Percentiles rank a stretch among this genome's conserved stretches.
These are phyloP conservation scores for Heterotilapia buettikoferi DNA, from an alignment of 2,113 vertebrate species.

Conservation along the genomic window DNA sequence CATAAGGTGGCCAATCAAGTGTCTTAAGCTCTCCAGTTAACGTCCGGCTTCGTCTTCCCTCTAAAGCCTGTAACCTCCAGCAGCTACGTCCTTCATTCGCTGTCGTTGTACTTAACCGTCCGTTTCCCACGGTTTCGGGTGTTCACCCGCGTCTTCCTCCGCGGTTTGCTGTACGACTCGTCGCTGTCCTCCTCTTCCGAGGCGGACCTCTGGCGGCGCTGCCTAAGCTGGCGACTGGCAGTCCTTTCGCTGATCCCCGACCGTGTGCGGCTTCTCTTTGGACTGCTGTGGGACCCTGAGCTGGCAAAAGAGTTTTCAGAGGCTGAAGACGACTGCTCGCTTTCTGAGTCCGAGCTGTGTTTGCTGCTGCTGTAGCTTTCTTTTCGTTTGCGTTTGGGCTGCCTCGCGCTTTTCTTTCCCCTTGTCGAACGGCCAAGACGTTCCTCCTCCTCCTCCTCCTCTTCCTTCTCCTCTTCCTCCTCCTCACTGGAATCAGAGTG, in stretches of 20 bases:
- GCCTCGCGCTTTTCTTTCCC: neutral
- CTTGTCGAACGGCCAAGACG: neutral
- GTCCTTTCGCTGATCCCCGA: slow-evolving; percentile 13
- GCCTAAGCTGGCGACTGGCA: slow-evolving; percentile 13
- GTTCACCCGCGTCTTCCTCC: slow-evolving; percentile 47
- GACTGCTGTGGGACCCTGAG: slow-evolving; percentile 67
- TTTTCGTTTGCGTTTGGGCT: slow-evolving; percentile 39
- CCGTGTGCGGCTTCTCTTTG: slow-evolving; percentile 46
- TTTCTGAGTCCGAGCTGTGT: slow-evolving; percentile 51
- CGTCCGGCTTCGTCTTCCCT: slow-evolving; percentile 10
- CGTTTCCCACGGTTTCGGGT: slow-evolving; percentile 72
- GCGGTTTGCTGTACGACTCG: slow-evolving; percentile 4
- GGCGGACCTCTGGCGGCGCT: neutral
- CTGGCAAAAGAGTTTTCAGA: slow-evolving; percentile 55
- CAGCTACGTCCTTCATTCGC: slow-evolving; percentile 60
- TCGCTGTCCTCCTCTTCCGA: slow-evolving; percentile 65
- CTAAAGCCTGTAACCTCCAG: neutral
- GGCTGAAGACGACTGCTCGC: slow-evolving; percentile 41
- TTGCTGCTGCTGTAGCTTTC: slow-evolving; percentile 57
- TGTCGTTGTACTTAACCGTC: slow-evolving; percentile 73
- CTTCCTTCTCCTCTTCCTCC: slow-evolving; percentile 15
- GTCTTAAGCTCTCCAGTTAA: slow-evolving; percentile 67
- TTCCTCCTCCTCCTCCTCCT: neutral
- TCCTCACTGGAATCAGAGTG: slow-evolving; percentile 27
- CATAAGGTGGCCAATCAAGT: slow-evolving; percentile 65